Conservation (phyloP, 2,113 vertebrate genomes). For the Lepus americanus region DNA sequence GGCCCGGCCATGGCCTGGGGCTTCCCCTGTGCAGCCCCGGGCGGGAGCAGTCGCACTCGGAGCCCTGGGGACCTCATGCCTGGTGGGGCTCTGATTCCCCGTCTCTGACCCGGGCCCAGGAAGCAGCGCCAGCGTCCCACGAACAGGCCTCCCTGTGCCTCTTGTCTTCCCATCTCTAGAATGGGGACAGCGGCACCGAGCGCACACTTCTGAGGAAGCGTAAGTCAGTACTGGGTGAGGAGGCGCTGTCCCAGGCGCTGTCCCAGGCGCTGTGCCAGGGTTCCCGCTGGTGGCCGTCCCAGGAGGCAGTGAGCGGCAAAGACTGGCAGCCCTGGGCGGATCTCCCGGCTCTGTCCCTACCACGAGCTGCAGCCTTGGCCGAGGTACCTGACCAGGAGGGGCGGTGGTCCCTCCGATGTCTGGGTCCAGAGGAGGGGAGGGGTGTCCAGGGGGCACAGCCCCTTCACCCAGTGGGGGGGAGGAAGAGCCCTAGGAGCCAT, state of each 20-base stretch:
- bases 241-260: no score
- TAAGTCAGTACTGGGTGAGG: neutral
- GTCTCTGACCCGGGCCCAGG: neutral
- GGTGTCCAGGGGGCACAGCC: no score
- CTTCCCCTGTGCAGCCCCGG: neutral
- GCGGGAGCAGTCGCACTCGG: no score
- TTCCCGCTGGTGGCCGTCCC: neutral
- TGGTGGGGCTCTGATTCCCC: neutral
- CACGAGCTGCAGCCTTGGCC: neutral
- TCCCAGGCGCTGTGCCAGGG: fast-evolving
- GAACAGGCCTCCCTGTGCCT: neutral
- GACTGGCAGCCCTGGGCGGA: neutral
- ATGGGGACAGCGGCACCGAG: neutral
- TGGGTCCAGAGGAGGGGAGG: no score
- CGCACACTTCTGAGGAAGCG: neutral
- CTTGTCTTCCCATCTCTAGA: neutral
- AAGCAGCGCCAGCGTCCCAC: neutral
- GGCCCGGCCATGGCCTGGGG: fast-evolving
- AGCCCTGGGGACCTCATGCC: neutral
- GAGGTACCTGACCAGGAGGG: neutral
- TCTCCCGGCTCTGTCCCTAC: neutral
- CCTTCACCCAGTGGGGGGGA: no score
- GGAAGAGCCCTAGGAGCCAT: no score
- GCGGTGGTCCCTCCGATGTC: no score
- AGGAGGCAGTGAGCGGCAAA: neutral